A percentile compares a stretch with the other conserved stretches of the same genome.
Conservation (phyloP, 2,113 vertebrate species). For the Cryptoleucopteryx plumbea region DNA sequence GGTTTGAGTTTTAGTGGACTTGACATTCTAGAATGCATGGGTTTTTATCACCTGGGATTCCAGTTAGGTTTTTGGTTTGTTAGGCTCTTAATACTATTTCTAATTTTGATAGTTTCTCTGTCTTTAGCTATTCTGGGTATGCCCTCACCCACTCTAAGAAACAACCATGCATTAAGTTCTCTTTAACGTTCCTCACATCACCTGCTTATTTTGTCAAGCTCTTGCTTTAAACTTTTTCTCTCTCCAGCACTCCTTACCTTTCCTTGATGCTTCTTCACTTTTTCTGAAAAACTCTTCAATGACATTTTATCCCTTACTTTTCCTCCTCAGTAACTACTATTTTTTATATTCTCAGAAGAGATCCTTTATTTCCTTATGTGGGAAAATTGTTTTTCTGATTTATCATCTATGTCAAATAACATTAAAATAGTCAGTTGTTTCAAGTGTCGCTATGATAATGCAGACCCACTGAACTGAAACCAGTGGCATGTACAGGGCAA, state of each 20-base stretch:
- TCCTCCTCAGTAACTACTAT: background rate
- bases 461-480: background rate
- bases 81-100: background rate
- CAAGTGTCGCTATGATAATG: background rate
- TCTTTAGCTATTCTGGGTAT: background rate
- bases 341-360: background rate
- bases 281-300: background rate
- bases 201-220: background rate
- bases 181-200: background rate
- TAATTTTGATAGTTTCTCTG: background rate
- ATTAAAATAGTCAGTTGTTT: constrained; percentile 12
- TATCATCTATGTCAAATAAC: background rate
- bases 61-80: background rate
- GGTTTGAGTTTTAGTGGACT: background rate
- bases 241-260: background rate
- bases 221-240: background rate
- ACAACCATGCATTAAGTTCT: background rate
- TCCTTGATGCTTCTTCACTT: background rate
- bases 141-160: background rate
- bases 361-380: background rate
- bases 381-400: background rate
- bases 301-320: background rate
- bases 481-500: background rate
- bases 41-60: background rate
- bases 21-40: background rate